Evolutionary conservation across 2,797 vertebrate species (phyloP).

Genomic region (Phalanger gymnotis): DNA sequence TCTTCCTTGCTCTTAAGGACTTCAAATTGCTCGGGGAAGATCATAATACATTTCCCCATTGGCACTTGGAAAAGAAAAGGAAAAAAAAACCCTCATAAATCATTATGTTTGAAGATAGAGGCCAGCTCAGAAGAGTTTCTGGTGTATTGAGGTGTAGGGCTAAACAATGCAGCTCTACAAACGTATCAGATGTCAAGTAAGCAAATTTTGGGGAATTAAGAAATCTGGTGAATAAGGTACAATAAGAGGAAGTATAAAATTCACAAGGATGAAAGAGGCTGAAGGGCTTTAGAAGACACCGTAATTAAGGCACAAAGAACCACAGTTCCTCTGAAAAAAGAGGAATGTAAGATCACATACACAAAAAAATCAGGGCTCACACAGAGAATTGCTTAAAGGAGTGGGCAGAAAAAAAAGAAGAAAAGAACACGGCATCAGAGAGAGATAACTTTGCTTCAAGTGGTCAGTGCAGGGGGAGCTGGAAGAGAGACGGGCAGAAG

Average conservation of each 20-base stretch:
- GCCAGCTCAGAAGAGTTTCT: slow-evolving; percentile 36
- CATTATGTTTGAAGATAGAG: slow-evolving; percentile 38
- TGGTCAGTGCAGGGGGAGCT: background rate
- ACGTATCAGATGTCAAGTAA: slow-evolving; percentile 79
- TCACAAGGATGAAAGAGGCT: slow-evolving; percentile 75
- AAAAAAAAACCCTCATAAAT: slow-evolving; percentile 6
- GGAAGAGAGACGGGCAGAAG: background rate
- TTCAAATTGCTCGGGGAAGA: slow-evolving; percentile 17
- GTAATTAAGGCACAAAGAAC: slow-evolving; percentile 76
- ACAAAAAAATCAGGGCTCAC: background rate
- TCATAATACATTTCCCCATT: slow-evolving; percentile 5
- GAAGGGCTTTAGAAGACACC: slow-evolving; percentile 75
- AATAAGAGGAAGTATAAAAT: slow-evolving; percentile 80
- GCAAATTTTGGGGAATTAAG: slow-evolving; percentile 72
- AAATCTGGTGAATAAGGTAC: slow-evolving; percentile 78
- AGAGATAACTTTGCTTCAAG: background rate
- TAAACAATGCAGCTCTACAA: slow-evolving; percentile 71
- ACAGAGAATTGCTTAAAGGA: background rate
- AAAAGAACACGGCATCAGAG: background rate
- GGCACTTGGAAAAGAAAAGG: background rate
- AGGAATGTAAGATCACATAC: slow-evolving; percentile 53
- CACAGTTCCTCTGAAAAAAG: slow-evolving; percentile 59
- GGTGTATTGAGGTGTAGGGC: slow-evolving; percentile 40
- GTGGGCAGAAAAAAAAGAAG: background rate
- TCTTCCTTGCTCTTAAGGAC: slow-evolving; percentile 32